Evolutionary conservation across 2,888 invertebrate genomes (phyloP), one percentile per base, ranked within the genome.

Genomic region (Malacosoma neustria): DNA sequence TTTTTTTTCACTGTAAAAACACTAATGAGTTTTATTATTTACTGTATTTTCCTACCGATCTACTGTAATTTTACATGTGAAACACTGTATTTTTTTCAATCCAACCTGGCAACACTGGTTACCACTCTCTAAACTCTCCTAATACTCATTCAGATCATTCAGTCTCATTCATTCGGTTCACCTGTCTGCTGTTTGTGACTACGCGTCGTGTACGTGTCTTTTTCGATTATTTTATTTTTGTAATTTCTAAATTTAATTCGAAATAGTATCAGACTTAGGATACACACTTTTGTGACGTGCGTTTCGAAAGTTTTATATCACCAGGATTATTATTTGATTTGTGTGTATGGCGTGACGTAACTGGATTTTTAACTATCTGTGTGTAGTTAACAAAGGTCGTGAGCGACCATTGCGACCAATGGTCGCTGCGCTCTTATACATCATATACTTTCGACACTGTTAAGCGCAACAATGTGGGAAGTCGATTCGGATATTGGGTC

Each of bases 401-500:
- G 56, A n/a, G n/a, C n/a, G n/a, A n/a, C n/a, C n/a, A n/a, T n/a
- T n/a, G 57, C 55, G 51, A 54, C 65, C 54, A 54, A 80, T 79
- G 79, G 59, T 71, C 57, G 57, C 52, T 49, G 51, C 47, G 42
- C 51, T 65, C 41, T 61, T 57, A 54, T 61, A 57, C 46, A 51
- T 48, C 41, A 61, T 57, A 54, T 61, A 57, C 46, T 51, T 48
- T 46, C 51, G 60, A 63, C 65, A 62, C 52, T 54, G 60, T 51
- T 62, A 60, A 68, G 60, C 57, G 40, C 51, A 40, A 70, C 50
- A 52, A 87, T 86, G 86, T 87, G 86, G 86, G 84, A 80, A 69
- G 63, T 76, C 37, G 84, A 84, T 49, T 82, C 80, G 34, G 84
- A 80, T 47, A 61, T 69, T 42, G 79, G 75, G 50, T 81, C 81